phyloP scores from a whole-genome alignment of 2,797 vertebrate genomes.

The Loris lydekkerianus region DNA sequence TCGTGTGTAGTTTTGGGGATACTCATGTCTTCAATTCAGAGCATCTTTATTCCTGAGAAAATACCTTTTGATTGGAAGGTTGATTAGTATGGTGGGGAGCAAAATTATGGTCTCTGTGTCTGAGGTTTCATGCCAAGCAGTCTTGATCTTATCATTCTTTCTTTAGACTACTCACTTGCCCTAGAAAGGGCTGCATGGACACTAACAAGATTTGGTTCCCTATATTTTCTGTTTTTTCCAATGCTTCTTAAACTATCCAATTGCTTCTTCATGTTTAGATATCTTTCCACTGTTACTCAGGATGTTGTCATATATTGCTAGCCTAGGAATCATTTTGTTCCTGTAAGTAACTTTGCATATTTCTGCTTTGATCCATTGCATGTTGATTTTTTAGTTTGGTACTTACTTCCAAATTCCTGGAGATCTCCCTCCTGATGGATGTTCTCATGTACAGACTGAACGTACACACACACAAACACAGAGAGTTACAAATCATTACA shows the following conservation, averaged over 20 bases:
- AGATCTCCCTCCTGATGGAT: background rate
- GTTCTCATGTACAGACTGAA: background rate
- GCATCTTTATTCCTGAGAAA: background rate
- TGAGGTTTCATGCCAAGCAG: background rate
- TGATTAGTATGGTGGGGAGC: background rate
- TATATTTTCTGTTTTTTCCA: background rate
- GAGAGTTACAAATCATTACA: background rate
- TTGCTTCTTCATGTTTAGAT: background rate
- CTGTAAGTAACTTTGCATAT: background rate
- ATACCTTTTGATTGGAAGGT: background rate
- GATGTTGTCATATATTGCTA: background rate
- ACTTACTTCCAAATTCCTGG: slow-evolving; percentile 43
- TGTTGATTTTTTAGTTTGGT: background rate
- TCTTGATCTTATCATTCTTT: background rate
- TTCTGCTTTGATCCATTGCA: slow-evolving; percentile 14
- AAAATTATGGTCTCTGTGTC: background rate
- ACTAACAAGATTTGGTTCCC: background rate
- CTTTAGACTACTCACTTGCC: background rate
- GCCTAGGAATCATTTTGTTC: background rate
- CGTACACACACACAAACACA: background rate
- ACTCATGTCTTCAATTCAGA: background rate
- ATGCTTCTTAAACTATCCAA: background rate
- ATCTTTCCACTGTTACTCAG: background rate
- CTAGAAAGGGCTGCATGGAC: background rate
- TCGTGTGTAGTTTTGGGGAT: background rate